Evolutionary conservation across 2,888 invertebrate species (phyloP).

Genomic region (Ochropacha duplaris): DNA sequence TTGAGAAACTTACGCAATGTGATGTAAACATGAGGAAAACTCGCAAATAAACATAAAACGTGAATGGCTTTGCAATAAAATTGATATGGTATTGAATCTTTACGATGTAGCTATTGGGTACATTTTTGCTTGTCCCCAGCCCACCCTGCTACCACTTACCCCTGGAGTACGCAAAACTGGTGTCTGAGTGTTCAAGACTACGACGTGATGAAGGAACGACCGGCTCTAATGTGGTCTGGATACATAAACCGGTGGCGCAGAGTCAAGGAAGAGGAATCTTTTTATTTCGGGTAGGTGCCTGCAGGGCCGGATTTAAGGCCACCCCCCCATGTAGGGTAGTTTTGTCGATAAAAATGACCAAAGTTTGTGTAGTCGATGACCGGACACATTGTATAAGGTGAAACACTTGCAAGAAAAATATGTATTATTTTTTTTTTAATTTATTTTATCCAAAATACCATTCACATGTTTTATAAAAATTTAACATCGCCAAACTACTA

Average conservation of each 20-base stretch:
- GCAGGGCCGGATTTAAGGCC: no score
- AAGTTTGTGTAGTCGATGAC: no score
- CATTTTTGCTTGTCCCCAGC: conserved; percentile 62
- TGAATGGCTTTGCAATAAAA: neutral
- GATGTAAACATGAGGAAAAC: neutral
- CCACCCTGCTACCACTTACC: conserved; percentile 92
- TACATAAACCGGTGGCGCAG: conserved; percentile 93
- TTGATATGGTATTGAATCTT: neutral
- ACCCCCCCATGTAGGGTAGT: no score
- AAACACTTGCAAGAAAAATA: no score
- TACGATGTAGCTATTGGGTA: conserved; percentile 23
- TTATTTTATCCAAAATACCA: no score
- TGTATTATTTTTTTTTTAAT: no score
- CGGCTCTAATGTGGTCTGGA: conserved; percentile 86
- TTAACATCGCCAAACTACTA: no score
- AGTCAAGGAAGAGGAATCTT: conserved; percentile 93
- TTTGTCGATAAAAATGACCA: no score
- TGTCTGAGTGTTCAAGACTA: conserved; percentile 88
- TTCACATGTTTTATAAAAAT: no score
- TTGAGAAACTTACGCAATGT: neutral
- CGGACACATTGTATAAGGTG: no score
- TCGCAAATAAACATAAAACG: neutral
- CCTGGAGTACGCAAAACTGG: conserved; percentile 91
- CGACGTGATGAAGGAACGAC: conserved; percentile 68
- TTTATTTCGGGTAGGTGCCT: conserved; percentile 87